Conservation (phyloP, 2,797 vertebrate genomes). For the Lerista edwardsae region DNA sequence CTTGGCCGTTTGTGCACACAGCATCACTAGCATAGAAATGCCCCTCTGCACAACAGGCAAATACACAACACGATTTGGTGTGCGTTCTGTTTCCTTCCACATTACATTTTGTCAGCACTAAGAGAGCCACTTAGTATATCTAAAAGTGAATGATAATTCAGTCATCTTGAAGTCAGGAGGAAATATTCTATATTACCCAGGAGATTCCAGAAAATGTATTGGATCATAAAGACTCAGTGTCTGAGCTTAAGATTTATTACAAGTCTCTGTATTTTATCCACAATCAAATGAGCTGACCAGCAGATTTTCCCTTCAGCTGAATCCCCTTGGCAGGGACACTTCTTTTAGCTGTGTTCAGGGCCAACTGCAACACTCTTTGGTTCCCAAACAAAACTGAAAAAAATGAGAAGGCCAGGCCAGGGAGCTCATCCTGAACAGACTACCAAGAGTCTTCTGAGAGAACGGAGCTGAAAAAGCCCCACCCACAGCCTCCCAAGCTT, state of each 20-base stretch:
- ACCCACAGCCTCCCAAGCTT: no score
- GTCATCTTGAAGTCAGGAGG: not conserved
- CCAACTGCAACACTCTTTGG: not conserved
- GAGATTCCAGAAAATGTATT: conserved; percentile 32
- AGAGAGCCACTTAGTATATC: not conserved
- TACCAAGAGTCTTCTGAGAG: not conserved
- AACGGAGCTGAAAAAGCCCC: not conserved
- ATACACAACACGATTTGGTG: not conserved
- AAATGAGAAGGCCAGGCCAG: not conserved
- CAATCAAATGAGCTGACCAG: conserved; percentile 43
- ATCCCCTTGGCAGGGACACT: not conserved
- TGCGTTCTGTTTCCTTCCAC: not conserved
- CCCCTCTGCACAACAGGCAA: not conserved
- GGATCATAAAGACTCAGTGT: not conserved
- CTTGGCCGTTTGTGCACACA: not conserved
- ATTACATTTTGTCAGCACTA: not conserved
- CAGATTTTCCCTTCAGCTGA: conserved; percentile 13
- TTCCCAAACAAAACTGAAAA: not conserved
- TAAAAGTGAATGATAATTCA: conserved; percentile 14
- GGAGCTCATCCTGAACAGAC: not conserved
- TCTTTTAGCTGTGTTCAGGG: conserved; percentile 5
- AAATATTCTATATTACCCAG: not conserved
- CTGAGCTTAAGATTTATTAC: conserved; percentile 26
- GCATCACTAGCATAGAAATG: not conserved
- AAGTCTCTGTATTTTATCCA: conserved; percentile 16